phyloP scores from a whole-genome alignment of 2,113 vertebrate genomes.

The Deroptyus accipitrinus region DNA sequence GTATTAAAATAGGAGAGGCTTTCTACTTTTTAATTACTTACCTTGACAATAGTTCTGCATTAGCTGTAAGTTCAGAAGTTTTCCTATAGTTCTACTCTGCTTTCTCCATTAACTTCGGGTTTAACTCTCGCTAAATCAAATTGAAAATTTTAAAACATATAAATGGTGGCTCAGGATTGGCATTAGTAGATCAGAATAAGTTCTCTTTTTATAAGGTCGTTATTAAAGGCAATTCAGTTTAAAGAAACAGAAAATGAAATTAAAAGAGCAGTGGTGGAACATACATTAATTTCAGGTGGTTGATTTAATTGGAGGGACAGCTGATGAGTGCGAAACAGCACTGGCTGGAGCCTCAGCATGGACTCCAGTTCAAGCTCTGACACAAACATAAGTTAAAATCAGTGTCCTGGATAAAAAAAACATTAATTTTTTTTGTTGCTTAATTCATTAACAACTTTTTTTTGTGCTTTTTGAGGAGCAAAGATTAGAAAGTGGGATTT shows the following conservation, averaged over 20 bases:
- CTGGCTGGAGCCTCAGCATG: background rate
- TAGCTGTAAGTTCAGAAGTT: background rate
- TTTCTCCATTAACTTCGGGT: background rate
- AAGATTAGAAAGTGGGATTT: background rate
- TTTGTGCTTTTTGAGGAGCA: background rate
- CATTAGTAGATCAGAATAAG: background rate
- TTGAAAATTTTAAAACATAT: background rate
- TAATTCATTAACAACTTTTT: background rate
- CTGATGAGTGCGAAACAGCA: fast-evolving
- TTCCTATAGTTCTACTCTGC: background rate
- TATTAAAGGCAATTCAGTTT: background rate
- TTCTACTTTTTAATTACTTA: background rate
- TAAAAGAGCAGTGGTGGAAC: background rate
- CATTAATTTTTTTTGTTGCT: background rate
- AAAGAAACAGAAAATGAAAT: background rate
- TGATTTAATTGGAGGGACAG: background rate
- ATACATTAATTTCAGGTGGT: background rate
- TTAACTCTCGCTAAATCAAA: background rate
- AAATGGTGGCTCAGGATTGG: background rate
- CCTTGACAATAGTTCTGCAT: background rate
- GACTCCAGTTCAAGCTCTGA: background rate
- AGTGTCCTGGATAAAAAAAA: background rate
- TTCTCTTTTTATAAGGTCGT: background rate
- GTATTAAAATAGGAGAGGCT: background rate
- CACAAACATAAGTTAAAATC: background rate